These are phyloP conservation scores for Tautogolabrus adspersus DNA, from an alignment of 2,113 vertebrate genomes.

Conservation along the genomic window DNA sequence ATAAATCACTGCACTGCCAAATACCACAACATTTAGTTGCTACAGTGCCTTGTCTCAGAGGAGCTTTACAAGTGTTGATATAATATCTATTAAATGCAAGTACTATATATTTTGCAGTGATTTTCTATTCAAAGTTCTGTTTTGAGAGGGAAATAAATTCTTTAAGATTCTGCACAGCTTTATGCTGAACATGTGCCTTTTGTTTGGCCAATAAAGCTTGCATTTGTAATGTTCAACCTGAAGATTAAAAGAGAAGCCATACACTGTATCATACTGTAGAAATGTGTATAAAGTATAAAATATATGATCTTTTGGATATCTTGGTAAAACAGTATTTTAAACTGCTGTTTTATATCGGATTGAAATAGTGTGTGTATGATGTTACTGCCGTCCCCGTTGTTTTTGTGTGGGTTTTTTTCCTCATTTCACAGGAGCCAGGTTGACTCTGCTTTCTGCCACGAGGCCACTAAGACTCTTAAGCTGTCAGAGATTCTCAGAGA, in stretches of 20 bases:
- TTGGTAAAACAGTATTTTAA: conserved; percentile 69
- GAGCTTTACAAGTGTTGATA: conserved; percentile 56
- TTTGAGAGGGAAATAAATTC: conserved; percentile 39
- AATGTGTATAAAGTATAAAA: conserved; percentile 72
- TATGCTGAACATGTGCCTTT: conserved; percentile 26
- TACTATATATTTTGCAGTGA: conserved; percentile 69
- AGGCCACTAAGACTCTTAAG: conserved; percentile 70
- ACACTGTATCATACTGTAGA: conserved; percentile 75
- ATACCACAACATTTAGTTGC: conserved; percentile 36
- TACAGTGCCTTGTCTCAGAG: conserved; percentile 81
- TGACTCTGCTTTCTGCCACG: conserved; percentile 61
- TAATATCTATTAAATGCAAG: conserved; percentile 52
- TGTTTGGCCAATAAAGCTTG: conserved; percentile 46
- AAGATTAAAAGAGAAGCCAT: conserved; percentile 53
- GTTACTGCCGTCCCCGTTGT: conserved; percentile 26
- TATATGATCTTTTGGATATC: conserved; percentile 60
- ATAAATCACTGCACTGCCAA: conserved; percentile 64
- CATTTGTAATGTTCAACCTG: conserved; percentile 30
- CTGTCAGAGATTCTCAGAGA: conserved; percentile 69
- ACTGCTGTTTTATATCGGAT: conserved; percentile 70
- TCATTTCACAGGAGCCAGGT: conserved; percentile 18
- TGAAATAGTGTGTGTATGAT: conserved; percentile 59
- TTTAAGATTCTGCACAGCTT: conserved; percentile 50
- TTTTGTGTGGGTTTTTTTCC: conserved; percentile 6
- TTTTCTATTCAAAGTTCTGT: conserved; percentile 52